Conservation (phyloP, 2,888 invertebrate genomes). For the Loripinus fragilis region DNA sequence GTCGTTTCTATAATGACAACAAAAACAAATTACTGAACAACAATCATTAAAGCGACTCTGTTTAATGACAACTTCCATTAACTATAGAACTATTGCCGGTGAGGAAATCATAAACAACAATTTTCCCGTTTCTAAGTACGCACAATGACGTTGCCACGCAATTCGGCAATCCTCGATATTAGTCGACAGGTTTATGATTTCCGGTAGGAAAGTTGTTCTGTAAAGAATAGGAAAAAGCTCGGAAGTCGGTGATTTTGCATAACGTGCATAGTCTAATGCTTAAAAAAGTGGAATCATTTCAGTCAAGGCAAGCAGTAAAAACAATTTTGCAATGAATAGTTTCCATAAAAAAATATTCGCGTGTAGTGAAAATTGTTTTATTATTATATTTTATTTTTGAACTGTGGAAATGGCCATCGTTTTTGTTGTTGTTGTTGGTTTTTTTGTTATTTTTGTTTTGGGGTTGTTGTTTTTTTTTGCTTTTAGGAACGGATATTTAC, state of each 20-base stretch:
- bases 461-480: too few species aligned
- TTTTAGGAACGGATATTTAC: too few species aligned
- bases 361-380: too few species aligned
- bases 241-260: constrained; percentile 18
- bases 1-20: neutral
- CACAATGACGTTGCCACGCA: constrained; percentile 45
- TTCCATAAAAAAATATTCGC: too few species aligned
- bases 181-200: constrained; percentile 35
- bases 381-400: too few species aligned
- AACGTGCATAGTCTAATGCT: constrained; percentile 7
- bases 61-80: constrained; percentile 24
- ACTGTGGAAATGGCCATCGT: too few species aligned
- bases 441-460: too few species aligned
- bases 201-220: constrained; percentile 39
- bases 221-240: constrained; percentile 17
- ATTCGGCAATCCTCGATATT: constrained; percentile 39
- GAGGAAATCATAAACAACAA: constrained; percentile 46
- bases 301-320: too few species aligned
- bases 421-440: too few species aligned
- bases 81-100: constrained; percentile 23
- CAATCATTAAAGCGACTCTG: constrained; percentile 21
- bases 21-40: constrained; percentile 20
- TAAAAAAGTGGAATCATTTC: too few species aligned
- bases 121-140: constrained; percentile 26
- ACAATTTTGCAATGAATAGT: too few species aligned